Conservation (phyloP, 2,113 vertebrate genomes). For the Syngnathus typhle region DNA sequence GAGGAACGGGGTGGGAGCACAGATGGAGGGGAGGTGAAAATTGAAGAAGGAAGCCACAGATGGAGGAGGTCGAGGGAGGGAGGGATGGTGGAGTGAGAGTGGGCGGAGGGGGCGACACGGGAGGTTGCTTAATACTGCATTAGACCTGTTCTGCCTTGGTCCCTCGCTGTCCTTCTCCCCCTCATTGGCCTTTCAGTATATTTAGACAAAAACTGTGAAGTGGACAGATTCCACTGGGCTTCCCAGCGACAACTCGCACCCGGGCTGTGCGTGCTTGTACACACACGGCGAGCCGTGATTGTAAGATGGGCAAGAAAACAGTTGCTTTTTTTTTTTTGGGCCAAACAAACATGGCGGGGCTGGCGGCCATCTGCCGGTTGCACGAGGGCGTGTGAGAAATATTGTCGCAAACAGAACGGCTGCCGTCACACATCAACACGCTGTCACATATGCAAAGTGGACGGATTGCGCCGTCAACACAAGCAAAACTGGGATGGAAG, state of each 20-base stretch:
- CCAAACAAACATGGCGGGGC: slow-evolving; percentile 43
- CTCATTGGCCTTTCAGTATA: slow-evolving; percentile 55
- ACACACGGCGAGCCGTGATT: background rate
- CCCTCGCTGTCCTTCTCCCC: slow-evolving; percentile 44
- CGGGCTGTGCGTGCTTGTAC: slow-evolving; percentile 30
- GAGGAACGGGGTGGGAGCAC: slow-evolving; percentile 19
- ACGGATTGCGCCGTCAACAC: too few relatives aligned
- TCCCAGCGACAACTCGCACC: slow-evolving; percentile 61
- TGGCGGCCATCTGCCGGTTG: slow-evolving; percentile 48
- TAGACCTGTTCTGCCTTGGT: slow-evolving; percentile 43
- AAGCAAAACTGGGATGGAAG: background rate
- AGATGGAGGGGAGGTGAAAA: slow-evolving; percentile 48
- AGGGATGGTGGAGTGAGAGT: slow-evolving; percentile 27
- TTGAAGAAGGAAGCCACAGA: slow-evolving; percentile 46
- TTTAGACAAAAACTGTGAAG: slow-evolving; percentile 69
- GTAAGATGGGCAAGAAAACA: slow-evolving; percentile 44
- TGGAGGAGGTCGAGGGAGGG: slow-evolving; percentile 50
- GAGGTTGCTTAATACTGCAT: slow-evolving; percentile 61
- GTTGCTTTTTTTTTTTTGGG: slow-evolving; percentile 40
- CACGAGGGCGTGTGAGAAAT: slow-evolving; percentile 34
- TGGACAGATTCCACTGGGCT: slow-evolving; percentile 64
- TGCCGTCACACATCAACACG: slow-evolving; percentile 35
- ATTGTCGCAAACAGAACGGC: slow-evolving; percentile 41
- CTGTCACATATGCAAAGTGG: slow-evolving; percentile 6
- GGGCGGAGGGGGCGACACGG: slow-evolving; percentile 37